These are phyloP conservation scores for Halcyon malimbica DNA, from an alignment of 2,113 vertebrate genomes.

Conservation along the genomic window DNA sequence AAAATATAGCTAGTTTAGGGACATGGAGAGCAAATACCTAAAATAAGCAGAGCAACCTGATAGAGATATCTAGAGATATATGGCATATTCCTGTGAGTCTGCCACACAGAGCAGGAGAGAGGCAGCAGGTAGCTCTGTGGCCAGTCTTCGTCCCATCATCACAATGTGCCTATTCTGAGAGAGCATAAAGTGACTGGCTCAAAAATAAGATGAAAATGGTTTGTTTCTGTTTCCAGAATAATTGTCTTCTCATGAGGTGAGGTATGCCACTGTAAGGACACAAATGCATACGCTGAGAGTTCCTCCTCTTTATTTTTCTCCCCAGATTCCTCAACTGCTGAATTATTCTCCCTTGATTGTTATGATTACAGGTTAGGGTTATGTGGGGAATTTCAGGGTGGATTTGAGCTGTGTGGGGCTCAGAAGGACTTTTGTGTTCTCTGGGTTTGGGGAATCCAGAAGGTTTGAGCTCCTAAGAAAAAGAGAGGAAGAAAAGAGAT, in stretches of 20 bases:
- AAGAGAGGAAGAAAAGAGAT: not conserved
- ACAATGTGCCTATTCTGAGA: not conserved
- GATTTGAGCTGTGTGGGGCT: accelerated
- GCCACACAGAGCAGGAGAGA: not conserved
- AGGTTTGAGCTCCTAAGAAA: not conserved
- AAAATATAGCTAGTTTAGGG: not conserved
- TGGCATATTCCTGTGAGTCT: not conserved
- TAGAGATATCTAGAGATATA: not conserved
- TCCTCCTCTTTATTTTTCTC: not conserved
- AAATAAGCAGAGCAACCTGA: not conserved
- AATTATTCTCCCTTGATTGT: not conserved
- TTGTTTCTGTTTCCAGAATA: not conserved
- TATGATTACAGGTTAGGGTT: not conserved
- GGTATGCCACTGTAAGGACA: not conserved
- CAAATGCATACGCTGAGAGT: not conserved
- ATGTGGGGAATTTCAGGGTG: not conserved
- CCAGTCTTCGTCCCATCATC: not conserved
- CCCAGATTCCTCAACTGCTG: not conserved
- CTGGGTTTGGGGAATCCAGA: not conserved
- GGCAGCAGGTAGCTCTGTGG: not conserved
- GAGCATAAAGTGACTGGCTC: not conserved
- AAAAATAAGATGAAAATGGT: not conserved
- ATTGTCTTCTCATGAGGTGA: not conserved
- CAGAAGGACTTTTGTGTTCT: not conserved
- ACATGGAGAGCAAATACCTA: not conserved